These are phyloP conservation scores for Dolichotis patagonum DNA, from an alignment of 2,113 vertebrate genomes.

Conservation along the genomic window DNA sequence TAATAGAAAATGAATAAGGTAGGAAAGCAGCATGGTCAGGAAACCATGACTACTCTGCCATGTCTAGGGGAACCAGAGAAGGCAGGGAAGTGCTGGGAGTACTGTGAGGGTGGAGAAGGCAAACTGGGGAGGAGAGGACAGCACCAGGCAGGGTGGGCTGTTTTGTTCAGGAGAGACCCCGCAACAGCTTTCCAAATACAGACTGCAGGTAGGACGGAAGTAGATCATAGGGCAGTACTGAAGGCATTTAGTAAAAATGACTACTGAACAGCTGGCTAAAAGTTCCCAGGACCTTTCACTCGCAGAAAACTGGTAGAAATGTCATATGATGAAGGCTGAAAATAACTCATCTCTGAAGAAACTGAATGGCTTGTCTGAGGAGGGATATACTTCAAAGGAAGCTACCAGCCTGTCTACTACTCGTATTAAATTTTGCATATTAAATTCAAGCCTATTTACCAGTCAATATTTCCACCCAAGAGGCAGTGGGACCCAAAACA, in stretches of 20 bases:
- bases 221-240: background rate
- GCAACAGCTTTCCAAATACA: background rate
- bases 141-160: background rate
- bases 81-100: background rate
- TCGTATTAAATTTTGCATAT: background rate
- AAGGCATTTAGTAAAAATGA: background rate
- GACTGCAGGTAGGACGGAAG: background rate
- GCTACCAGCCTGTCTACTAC: background rate
- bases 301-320: slow-evolving; percentile 20
- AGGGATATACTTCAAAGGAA: background rate
- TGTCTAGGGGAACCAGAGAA: background rate
- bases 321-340: background rate
- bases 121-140: background rate
- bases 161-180: background rate
- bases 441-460: background rate
- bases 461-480: background rate
- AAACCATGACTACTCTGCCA: background rate
- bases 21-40: background rate
- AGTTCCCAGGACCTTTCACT: background rate
- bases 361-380: background rate
- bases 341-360: background rate
- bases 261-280: background rate
- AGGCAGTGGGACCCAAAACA: no score
- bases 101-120: background rate
- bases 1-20: background rate